These are phyloP conservation scores for Harlomillsia oculata DNA, from an alignment of 1,140 invertebrate species.

Conservation along the genomic window DNA sequence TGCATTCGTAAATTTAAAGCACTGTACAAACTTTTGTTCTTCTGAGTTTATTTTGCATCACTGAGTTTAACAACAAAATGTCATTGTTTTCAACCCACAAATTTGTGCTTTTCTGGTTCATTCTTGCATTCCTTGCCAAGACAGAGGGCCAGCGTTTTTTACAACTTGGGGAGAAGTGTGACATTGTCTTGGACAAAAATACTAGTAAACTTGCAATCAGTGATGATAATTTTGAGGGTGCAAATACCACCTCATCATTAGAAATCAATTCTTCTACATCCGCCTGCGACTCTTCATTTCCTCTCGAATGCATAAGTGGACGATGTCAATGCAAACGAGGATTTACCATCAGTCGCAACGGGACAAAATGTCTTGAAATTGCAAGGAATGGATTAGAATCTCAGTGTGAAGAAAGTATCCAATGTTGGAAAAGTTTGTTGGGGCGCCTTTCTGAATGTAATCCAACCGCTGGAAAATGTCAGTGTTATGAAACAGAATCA, in stretches of 20 bases:
- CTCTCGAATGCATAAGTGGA: constrained; percentile 22
- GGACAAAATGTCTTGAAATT: constrained; percentile 31
- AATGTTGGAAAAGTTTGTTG: constrained; percentile 34
- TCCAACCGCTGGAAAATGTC: constrained; percentile 19
- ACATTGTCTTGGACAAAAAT: neutral
- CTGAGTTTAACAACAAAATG: neutral
- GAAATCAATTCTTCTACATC: neutral
- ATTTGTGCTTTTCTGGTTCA: neutral
- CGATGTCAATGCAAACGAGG: constrained; percentile 32
- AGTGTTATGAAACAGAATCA: constrained; percentile 33
- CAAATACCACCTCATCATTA: too few species aligned
- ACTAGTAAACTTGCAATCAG: neutral
- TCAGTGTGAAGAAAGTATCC: constrained; percentile 29
- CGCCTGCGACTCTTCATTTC: constrained; percentile 14
- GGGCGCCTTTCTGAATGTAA: constrained; percentile 31
- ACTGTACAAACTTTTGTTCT: too few species aligned
- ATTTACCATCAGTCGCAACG: constrained; percentile 32
- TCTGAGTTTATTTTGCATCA: neutral
- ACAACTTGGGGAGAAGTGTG: neutral
- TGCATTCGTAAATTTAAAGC: too few species aligned
- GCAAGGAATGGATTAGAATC: constrained; percentile 34
- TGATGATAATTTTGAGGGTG: neutral
- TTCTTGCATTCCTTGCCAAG: neutral
- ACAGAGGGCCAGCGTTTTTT: neutral
- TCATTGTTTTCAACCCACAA: neutral